These are phyloP conservation scores for Microcebus murinus DNA, from an alignment of 2,113 vertebrate genomes.

Conservation along the genomic window DNA sequence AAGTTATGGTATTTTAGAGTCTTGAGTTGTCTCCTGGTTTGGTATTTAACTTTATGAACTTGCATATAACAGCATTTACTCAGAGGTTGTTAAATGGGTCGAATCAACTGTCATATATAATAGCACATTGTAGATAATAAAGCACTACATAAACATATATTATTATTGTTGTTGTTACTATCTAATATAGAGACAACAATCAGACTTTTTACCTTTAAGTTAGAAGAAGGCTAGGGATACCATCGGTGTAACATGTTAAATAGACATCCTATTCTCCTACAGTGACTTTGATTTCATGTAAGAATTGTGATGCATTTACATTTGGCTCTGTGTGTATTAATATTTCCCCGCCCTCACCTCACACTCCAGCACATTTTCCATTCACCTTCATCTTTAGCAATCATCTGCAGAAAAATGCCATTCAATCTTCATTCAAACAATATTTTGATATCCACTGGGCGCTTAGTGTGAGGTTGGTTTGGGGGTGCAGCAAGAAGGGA, in stretches of 20 bases:
- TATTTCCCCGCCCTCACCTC: background rate
- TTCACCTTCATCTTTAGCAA: background rate
- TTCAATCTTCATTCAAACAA: background rate
- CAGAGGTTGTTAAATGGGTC: background rate
- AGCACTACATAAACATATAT: background rate
- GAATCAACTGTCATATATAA: background rate
- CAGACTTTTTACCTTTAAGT: background rate
- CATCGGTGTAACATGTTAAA: background rate
- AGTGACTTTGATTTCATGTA: background rate
- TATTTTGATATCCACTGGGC: background rate
- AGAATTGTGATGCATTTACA: background rate
- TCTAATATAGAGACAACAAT: background rate
- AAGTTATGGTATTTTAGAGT: background rate
- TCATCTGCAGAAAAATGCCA: background rate
- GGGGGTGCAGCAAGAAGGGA: accelerated
- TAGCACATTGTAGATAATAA: background rate
- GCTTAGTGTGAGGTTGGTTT: background rate
- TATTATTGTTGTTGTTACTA: background rate
- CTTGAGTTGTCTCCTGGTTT: background rate
- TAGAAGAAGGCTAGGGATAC: background rate
- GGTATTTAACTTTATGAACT: background rate
- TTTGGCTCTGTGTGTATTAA: background rate
- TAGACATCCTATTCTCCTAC: background rate
- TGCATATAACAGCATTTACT: background rate
- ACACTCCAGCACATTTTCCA: background rate